These are phyloP conservation scores for Bimastos eiseni DNA, from an alignment of 2,888 invertebrate genomes.

Conservation along the genomic window DNA sequence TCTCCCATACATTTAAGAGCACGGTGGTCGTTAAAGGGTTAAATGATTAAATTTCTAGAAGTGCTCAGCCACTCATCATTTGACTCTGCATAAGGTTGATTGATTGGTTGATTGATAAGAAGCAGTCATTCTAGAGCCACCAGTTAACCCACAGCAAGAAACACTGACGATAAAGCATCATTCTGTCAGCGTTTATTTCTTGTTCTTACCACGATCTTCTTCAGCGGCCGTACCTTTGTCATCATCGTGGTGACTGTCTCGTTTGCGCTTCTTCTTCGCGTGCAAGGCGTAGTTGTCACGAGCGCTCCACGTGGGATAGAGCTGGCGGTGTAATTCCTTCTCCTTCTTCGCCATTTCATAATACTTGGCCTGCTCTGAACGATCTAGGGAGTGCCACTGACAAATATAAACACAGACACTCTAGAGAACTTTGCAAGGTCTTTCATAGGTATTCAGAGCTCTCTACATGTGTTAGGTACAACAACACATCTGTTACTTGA, in stretches of 20 bases:
- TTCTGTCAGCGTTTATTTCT: neutral
- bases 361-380: constrained; percentile 99
- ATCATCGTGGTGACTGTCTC: constrained; percentile 86
- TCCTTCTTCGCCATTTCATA: constrained; percentile 99
- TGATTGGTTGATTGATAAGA: too few species aligned
- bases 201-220: constrained; percentile 27
- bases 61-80: too few species aligned
- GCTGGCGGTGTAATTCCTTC: constrained; percentile 98
- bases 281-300: constrained; percentile 99
- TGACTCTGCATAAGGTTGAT: too few species aligned
- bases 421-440: neutral
- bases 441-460: neutral
- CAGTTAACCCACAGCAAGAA: neutral
- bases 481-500: neutral
- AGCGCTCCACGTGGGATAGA: constrained; percentile 98
- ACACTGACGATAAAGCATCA: neutral
- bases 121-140: neutral
- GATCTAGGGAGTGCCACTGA: constrained; percentile 98
- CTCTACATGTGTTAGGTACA: neutral
- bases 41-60: too few species aligned
- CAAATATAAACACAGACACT: constrained; percentile 42
- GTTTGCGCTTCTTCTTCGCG: constrained; percentile 96
- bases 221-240: constrained; percentile 28
- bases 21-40: too few species aligned
- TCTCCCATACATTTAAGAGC: too few species aligned